Conservation (phyloP, 2,797 vertebrate species). For the Sus cebifrons region DNA sequence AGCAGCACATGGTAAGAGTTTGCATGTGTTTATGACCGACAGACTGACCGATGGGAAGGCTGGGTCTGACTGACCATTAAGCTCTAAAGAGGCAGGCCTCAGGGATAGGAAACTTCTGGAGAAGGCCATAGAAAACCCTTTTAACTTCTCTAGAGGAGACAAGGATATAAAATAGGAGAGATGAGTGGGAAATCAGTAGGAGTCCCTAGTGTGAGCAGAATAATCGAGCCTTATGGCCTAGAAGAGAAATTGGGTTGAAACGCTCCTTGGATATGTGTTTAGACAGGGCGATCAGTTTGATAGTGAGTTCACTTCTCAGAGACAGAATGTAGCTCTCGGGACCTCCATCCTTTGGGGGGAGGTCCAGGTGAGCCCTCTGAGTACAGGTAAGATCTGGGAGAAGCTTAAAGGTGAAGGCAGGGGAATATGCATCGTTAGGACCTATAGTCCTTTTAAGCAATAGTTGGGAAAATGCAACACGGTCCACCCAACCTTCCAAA, state of each 20-base stretch:
- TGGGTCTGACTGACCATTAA: not conserved
- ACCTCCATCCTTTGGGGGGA: not conserved
- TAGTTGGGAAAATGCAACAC: not conserved
- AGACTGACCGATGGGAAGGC: not conserved
- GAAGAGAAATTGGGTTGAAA: not conserved
- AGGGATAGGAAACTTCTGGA: not conserved
- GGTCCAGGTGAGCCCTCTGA: not conserved
- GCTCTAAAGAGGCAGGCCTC: not conserved
- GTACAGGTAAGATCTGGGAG: not conserved
- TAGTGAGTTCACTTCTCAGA: fast-evolving
- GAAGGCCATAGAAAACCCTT: not conserved
- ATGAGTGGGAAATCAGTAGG: too few species aligned
- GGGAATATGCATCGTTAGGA: fast-evolving
- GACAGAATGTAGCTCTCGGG: fast-evolving
- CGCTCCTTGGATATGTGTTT: not conserved
- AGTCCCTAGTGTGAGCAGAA: not conserved
- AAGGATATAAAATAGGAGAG: too few species aligned
- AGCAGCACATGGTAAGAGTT: fast-evolving
- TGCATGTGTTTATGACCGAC: fast-evolving
- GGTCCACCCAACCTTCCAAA: not conserved
- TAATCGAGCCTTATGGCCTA: too few species aligned
- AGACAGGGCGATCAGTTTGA: not conserved
- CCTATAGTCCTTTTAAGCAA: not conserved
- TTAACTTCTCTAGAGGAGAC: not conserved
- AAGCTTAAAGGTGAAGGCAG: not conserved